A percentile compares a stretch with the other conserved stretches of the same genome.
Evolutionary conservation across 2,113 vertebrate species (phyloP).

Genomic region (Neolamprologus tretocephalus): DNA sequence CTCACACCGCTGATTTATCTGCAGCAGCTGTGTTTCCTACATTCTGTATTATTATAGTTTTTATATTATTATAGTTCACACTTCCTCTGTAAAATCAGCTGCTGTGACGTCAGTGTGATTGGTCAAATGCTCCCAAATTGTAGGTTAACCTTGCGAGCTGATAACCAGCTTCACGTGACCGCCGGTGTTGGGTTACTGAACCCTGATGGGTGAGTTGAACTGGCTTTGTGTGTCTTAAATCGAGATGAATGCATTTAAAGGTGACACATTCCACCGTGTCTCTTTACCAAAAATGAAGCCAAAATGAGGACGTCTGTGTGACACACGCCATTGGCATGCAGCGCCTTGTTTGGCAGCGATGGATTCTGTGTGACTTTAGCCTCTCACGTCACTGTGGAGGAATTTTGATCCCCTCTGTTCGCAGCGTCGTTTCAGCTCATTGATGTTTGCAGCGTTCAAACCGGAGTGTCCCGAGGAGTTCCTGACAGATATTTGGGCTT

Average conservation of each 20-base stretch:
- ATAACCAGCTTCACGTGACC: background rate
- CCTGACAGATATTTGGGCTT: background rate
- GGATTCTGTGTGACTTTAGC: background rate
- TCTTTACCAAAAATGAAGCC: background rate
- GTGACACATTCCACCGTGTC: background rate
- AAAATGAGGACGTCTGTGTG: background rate
- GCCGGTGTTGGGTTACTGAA: background rate
- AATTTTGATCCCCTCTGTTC: fast-evolving
- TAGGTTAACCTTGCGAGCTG: background rate
- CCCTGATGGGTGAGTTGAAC: background rate
- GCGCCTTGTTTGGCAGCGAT: background rate
- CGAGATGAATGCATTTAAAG: background rate
- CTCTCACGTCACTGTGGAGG: background rate
- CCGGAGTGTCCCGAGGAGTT: background rate
- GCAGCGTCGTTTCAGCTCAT: background rate
- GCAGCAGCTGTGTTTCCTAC: background rate
- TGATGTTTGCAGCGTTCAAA: background rate
- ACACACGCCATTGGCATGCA: background rate
- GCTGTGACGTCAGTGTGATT: background rate
- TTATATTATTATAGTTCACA: background rate
- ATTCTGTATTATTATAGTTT: background rate
- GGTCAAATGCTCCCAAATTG: background rate
- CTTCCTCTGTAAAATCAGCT: background rate
- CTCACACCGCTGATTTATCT: background rate
- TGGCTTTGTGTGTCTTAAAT: background rate